Conservation (phyloP, 37 sponge, comb jelly and placozoan genomes). For the Beroe ovata region DNA sequence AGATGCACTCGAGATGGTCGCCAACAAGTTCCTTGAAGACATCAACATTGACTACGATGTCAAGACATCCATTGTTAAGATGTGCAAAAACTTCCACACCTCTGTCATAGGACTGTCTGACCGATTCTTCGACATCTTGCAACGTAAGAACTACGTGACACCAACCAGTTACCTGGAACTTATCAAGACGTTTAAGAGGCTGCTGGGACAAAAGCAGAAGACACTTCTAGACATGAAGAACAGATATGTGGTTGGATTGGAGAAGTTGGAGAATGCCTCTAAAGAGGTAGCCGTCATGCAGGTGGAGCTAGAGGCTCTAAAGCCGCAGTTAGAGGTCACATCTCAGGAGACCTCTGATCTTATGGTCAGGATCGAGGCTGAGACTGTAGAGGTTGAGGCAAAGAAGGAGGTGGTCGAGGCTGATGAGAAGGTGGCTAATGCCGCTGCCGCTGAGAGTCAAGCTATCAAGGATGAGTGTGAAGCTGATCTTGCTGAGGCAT, state of each 20-base stretch:
- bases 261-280: constrained; percentile 97
- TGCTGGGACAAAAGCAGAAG: constrained; percentile 76
- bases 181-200: constrained; percentile 90
- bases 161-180: constrained; percentile 98
- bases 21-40: constrained; percentile 97
- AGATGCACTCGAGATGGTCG: constrained; percentile 99
- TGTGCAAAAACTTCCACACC: constrained; percentile 96
- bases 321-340: constrained; percentile 95
- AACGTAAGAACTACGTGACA: constrained; percentile 95
- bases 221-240: constrained; percentile 78
- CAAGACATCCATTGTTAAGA: constrained; percentile 78
- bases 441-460: constrained; percentile 88
- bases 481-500: constrained; percentile 91
- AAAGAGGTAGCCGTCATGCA: constrained; percentile 91
- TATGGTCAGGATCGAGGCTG: constrained; percentile 96
- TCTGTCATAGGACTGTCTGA: constrained; percentile 70
- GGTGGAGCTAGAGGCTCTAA: constrained; percentile 84
- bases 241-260: constrained; percentile 85
- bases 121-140: constrained; percentile 77
- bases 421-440: constrained; percentile 95
- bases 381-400: constrained; percentile 96
- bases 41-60: constrained; percentile 81
- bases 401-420: constrained; percentile 97
- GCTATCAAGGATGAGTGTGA: constrained; percentile 99
- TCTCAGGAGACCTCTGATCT: constrained; percentile 88